phyloP scores from a whole-genome alignment of 2,797 vertebrate genomes.

The Pantherophis vulpinus region DNA sequence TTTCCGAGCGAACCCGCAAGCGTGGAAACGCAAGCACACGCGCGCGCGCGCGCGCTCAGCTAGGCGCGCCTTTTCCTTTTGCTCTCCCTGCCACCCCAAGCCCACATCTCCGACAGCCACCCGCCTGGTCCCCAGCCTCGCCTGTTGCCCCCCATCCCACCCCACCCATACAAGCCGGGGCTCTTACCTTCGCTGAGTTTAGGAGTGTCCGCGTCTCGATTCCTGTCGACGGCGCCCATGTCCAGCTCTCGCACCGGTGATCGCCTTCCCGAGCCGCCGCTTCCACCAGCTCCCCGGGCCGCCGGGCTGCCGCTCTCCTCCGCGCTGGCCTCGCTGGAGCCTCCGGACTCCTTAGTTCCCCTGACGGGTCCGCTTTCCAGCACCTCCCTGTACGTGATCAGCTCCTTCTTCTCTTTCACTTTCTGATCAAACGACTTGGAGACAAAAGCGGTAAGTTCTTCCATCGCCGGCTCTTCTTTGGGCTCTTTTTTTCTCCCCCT shows the following conservation, averaged over 20 bases:
- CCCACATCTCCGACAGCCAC: background rate
- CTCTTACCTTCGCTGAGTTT: conserved; percentile 90
- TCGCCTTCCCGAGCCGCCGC: conserved; percentile 64
- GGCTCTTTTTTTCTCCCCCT: conserved; percentile 41
- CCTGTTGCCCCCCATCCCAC: too few relatives aligned
- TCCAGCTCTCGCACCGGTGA: conserved; percentile 88
- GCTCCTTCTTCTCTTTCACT: conserved; percentile 97
- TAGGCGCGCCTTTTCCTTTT: background rate
- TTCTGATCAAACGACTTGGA: conserved; percentile 99
- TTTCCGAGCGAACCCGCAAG: background rate
- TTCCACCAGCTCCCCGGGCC: conserved; percentile 70
- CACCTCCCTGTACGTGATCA: conserved; percentile 95
- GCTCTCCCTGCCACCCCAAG: background rate
- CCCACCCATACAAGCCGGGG: background rate
- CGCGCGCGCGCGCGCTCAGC: background rate
- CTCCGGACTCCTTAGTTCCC: conserved; percentile 79
- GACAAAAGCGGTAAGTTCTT: conserved; percentile 98
- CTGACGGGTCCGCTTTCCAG: conserved; percentile 88
- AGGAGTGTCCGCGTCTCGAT: conserved; percentile 87
- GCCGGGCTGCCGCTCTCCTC: conserved; percentile 81
- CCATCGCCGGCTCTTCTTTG: conserved; percentile 80
- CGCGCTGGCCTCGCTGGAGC: conserved; percentile 78
- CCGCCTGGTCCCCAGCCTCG: background rate
- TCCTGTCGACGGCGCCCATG: conserved; percentile 86
- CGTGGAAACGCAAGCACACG: background rate